Base-by-base conservation (phyloP, 2,797 vertebrate species). In the Myiotriccus ornatus region DNA sequence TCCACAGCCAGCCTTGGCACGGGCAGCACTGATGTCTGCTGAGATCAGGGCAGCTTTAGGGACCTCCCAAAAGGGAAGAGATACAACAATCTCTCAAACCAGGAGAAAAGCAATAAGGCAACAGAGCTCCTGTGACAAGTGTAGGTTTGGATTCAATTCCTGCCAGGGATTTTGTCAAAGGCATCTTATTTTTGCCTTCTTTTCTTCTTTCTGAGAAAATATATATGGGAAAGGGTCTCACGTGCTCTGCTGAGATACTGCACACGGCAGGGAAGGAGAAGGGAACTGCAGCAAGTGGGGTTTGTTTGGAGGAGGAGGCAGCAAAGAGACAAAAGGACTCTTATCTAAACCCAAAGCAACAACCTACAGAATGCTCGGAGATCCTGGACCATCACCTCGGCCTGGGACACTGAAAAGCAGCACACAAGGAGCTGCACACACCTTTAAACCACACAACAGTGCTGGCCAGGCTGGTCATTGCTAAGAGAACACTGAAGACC, bases 191-290 rank as follows among this genome's bases (percentile, higher is more conserved):
- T 75, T 44, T 59, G 14, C 20, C 27, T 69, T 63, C 22, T 59
- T 53, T 59, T 41, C 25, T 24, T 43, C 34, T 78, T 57, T 56
- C 35, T 76, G 53, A 18, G 59, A 52, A 65, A 34, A 13, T 3
- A n/a, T 19, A 34, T 1, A 9, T 6, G 19, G 52, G 71, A 41
- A 71, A 62, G 1, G 3, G 24, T 78, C 71, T 90, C 74, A 43
- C 6, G 14, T 0, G 2, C n/a, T 70, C 22, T n/a, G 24, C 44
- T 30, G 35, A 0, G 1, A 34, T 10, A 41, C 3, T 2, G 3
- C 57, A n/a, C 46, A 15, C 0, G 20, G 82, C 64, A 50, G 53
- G 46, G 35, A 7, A 44, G 68, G 37, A 67, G 55, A 32, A 59
- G 32, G 55, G 39, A 68, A 52, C 17, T 0, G 0, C 30, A 53